Evolutionary conservation across 2,797 vertebrate genomes (phyloP).

Genomic region (Sebastes hubbsi): DNA sequence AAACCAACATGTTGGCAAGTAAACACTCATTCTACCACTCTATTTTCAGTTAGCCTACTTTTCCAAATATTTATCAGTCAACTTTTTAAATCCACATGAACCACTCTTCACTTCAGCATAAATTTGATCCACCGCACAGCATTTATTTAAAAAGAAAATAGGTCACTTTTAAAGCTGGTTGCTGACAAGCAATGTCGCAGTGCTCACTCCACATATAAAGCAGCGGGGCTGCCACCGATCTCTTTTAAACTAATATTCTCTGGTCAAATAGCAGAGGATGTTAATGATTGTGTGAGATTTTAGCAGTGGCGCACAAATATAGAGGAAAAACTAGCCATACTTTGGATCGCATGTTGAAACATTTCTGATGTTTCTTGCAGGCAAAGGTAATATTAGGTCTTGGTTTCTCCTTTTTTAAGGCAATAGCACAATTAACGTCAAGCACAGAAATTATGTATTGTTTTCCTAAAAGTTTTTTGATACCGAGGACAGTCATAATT

Average conservation of each 20-base stretch:
- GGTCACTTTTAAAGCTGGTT: not conserved
- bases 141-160: not conserved
- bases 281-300: no score
- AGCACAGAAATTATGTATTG: not conserved
- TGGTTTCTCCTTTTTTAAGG: not conserved
- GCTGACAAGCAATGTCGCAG: not conserved
- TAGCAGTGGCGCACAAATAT: no score
- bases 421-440: not conserved
- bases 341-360: no score
- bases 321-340: no score
- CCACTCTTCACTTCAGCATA: not conserved
- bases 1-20: not conserved
- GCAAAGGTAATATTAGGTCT: not conserved
- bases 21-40: not conserved
- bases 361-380: not conserved
- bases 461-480: not conserved
- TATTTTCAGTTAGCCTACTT: not conserved
- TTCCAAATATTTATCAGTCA: not conserved
- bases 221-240: no score
- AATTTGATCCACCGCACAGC: not conserved
- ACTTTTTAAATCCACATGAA: not conserved
- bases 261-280: no score
- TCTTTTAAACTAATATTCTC: no score
- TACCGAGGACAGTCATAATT: not conserved
- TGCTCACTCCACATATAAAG: not conserved